Conservation (phyloP, 2,797 vertebrate genomes). For the Psittacula derbiana region DNA sequence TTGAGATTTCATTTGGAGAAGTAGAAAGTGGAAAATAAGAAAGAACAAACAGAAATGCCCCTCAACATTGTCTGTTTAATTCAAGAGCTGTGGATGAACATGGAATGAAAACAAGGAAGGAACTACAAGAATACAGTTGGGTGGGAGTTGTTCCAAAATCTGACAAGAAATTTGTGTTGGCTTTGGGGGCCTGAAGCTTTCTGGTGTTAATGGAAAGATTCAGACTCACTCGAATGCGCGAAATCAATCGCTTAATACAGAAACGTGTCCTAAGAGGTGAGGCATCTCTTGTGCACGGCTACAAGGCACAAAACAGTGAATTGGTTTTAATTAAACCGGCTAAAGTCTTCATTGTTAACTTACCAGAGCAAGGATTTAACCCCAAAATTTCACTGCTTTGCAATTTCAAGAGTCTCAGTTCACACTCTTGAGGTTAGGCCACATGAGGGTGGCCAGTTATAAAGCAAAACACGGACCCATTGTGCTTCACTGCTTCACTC, state of each 20-base stretch:
- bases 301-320: neutral
- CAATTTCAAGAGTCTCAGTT: neutral
- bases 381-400: neutral
- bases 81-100: neutral
- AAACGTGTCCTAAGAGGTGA: neutral
- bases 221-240: neutral
- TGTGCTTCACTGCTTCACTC: neutral
- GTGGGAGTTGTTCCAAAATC: neutral
- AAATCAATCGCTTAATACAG: neutral
- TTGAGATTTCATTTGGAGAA: neutral
- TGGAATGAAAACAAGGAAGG: neutral
- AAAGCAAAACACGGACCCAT: accelerated
- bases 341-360: neutral
- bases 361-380: neutral
- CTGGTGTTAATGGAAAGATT: neutral
- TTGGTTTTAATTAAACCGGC: neutral
- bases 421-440: neutral
- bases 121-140: neutral
- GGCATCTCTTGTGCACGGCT: neutral
- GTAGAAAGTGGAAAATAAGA: neutral
- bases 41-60: neutral
- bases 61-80: neutral
- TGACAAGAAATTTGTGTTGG: slow-evolving; percentile 16
- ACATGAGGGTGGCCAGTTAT: neutral
- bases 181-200: neutral